Base-by-base conservation (phyloP, 2,113 vertebrate genomes). In the Conger conger region DNA sequence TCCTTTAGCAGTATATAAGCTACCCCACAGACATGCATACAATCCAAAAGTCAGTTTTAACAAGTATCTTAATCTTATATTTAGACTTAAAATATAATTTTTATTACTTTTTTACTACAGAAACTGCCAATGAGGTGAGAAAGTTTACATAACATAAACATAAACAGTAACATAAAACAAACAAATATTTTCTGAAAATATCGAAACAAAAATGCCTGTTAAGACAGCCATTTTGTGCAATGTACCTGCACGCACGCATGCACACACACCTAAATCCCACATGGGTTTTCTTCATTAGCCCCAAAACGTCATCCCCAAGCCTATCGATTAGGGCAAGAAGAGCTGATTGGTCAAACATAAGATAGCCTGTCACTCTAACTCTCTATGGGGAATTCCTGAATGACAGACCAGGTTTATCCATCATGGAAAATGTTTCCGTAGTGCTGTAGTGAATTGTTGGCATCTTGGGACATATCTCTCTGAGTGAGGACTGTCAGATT, bases 1-100 rank as follows among this genome's bases (percentile, higher is more conserved):
- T 78, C 87, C 88, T 79, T 89, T 87, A 87, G 84, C 82, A 82
- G 87, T 77, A 85, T 84, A 83, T 86, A 83, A 80, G 86, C 86
- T 81, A 77, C 82, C 86, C 86, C 85, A 63, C 79, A 85, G 42
- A 33, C 63, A 73, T 20, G 23, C 23, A 60, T 8, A 23, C 57
- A 60, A n/a, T n/a, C n/a, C n/a, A n/a, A n/a, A n/a, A n/a, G n/a
- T n/a, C n/a, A n/a, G n/a, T n/a, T n/a, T n/a, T n/a, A n/a, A n/a
- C n/a, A n/a, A n/a, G n/a, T n/a, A n/a, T n/a, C n/a, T n/a, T n/a
- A n/a, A n/a, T n/a, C n/a, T n/a, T n/a, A n/a, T n/a, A n/a, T n/a
- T n/a, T n/a, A n/a, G n/a, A n/a, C n/a, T n/a, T n/a, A n/a, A n/a
- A n/a, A n/a, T n/a, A n/a, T n/a, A n/a, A n/a, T n/a, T n/a, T n/a